Conservation (phyloP, 2,888 invertebrate species). For the Hecatera dysodea region DNA sequence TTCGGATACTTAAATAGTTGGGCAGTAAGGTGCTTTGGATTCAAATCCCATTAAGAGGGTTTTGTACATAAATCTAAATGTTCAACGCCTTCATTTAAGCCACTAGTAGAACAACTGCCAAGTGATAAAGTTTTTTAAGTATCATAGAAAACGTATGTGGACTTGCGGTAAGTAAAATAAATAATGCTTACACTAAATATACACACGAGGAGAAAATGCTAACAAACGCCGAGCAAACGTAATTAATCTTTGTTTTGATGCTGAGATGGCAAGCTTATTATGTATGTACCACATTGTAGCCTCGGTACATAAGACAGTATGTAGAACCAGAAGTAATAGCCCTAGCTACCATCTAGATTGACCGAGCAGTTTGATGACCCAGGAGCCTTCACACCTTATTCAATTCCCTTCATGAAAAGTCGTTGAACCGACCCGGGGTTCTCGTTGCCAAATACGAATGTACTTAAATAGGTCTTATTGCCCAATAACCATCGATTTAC, state of each 20-base stretch:
- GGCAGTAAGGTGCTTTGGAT: not conserved
- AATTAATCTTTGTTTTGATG: not conserved
- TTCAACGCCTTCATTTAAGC: no score
- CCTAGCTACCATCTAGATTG: not conserved
- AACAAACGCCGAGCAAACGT: no score
- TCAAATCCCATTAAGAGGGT: not conserved
- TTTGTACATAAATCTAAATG: no score
- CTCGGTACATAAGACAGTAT: not conserved
- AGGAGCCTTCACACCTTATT: constrained; percentile 31
- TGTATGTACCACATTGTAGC: no score
- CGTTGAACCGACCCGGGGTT: constrained; percentile 11
- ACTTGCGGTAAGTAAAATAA: no score
- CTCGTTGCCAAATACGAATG: constrained; percentile 21
- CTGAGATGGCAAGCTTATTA: not conserved
- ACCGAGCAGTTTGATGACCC: constrained; percentile 33
- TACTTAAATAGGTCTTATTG: constrained; percentile 49
- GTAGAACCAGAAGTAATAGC: constrained; percentile 11
- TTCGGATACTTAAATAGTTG: constrained; percentile 16
- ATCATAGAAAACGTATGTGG: no score
- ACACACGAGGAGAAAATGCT: no score
- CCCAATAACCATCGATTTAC: constrained; percentile 62
- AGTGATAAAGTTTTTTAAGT: no score
- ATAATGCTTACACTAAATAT: no score
- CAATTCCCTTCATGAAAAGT: constrained; percentile 39
- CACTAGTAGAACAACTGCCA: no score